Base-by-base conservation (phyloP, 1,140 invertebrate genomes). In the Aphelenchoides besseyi region DNA sequence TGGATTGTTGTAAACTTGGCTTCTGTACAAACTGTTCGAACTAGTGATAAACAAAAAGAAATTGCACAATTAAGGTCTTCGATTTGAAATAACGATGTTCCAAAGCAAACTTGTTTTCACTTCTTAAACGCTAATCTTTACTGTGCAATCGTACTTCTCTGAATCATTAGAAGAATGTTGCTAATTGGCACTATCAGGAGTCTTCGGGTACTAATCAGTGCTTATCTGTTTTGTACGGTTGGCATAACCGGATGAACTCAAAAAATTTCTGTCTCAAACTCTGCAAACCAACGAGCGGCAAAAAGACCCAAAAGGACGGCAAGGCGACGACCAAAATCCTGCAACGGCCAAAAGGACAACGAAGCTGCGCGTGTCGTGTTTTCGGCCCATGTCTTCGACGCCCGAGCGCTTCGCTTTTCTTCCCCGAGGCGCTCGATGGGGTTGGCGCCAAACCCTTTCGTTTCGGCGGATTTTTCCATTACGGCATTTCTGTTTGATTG, bases 231-330 rank as follows among this genome's bases (percentile, higher is more conserved):
- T n/a, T n/a, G n/a, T n/a, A n/a, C n/a, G n/a, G n/a, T n/a, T n/a
- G n/a, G n/a, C n/a, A n/a, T n/a, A 41, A 41, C 37, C 5, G 37
- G 5, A 41, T 5, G 37, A n/a, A 8, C 37, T 74, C 41, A 76
- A 70, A 23, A 69, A 76, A 26, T 53, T 55, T 23, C 59, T 74
- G 23, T 76, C 57, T 62, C 74, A 54, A 23, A 70, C 61, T 35
- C 37, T 76, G 33, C 71, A 61, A 28, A 41, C n/a, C n/a, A 48
- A 23, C 41, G 41, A 23, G 41, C 41, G 41, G 41, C 12, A 48
- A 48, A 48, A 23, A 12, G 41, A 23, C 41, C 41, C n/a, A n/a
- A n/a, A n/a, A n/a, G n/a, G n/a, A n/a, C n/a, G n/a, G n/a, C n/a
- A n/a, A n/a, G n/a, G 41, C 41, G 41, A 23, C 41, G 41, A 23